Evolutionary conservation across 2,888 invertebrate species (phyloP), one percentile per base, ranked within the genome.

Genomic region (Orchesellides sinensis): DNA sequence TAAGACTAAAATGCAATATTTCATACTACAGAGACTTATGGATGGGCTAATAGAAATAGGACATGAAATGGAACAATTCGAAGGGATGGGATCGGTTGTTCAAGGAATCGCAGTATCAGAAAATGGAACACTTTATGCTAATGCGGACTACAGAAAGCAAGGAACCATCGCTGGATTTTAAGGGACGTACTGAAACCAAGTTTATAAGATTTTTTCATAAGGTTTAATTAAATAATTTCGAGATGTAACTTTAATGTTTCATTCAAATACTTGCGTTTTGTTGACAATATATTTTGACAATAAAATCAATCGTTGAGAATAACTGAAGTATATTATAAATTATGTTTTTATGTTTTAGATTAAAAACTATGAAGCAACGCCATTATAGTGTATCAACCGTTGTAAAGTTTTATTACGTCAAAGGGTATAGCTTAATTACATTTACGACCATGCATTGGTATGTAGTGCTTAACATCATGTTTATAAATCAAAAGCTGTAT

Each of bases 91-190:
- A 0, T 95, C 96, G 0, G 92, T 94, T 0, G 92, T 96, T 12
- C 95, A 95, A 89, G 94, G 94, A 0, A 91, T 96, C 19, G 92
- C 91, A 56, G 92, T 92, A 2, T 54, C 52, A 17, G 65, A 35
- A 84, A 91, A 91, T 49, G 92, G 92, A 0, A 93, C 92, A 0
- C 93, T 96, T 59, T 93, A 92, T 88, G 95, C 94, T 0, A 96
- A 95, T 90, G 94, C 95, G 0, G 96, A 97, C 90, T 94, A 92
- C 89, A 92, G 96, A 83, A 96, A 96, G 90, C 93, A 93, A 5
- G 96, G 96, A 0, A 95, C 94, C 61, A 95, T 95, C 0, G 93
- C 92, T 63, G 97, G 95, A 66, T 89, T 85, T 69, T 88, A 86
- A 73, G 84, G 66, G 3, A 6, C 14, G 2, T 2, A 40, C 2